Percentiles rank a stretch among this genome's conserved stretches.
Evolutionary conservation across 2,888 invertebrate species (phyloP).

Genomic region (Pediacus dermestoides): DNA sequence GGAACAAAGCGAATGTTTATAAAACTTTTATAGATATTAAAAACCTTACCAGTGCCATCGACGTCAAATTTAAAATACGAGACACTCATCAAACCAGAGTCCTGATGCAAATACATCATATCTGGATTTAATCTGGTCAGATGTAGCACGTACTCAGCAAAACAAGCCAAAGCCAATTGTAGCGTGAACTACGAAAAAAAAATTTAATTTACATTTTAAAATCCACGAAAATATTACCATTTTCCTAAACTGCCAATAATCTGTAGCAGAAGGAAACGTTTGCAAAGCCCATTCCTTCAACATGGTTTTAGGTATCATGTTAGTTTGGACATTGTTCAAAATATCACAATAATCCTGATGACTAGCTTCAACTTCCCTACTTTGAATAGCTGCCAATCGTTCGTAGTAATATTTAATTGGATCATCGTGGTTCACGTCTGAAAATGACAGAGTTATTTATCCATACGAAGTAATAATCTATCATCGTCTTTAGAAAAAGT

Average conservation of each 20-base stretch:
- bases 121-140: conserved; percentile 91
- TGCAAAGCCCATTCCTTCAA: conserved; percentile 88
- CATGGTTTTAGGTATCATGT: conserved; percentile 82
- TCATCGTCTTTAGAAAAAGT: no score
- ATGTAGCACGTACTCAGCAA: conserved; percentile 92
- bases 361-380: conserved; percentile 83
- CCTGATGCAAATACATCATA: conserved; percentile 97
- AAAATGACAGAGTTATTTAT: no score
- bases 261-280: conserved; percentile 87
- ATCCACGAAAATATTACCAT: conserved; percentile 72
- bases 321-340: conserved; percentile 81
- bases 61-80: conserved; percentile 96
- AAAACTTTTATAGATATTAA: conserved; percentile 5
- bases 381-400: conserved; percentile 83
- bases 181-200: conserved; percentile 65
- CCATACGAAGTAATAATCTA: no score
- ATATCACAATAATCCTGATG: conserved; percentile 88
- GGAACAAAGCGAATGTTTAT: conserved; percentile 19
- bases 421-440: conserved; percentile 78
- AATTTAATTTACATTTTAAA: no score
- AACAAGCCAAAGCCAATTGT: conserved; percentile 81
- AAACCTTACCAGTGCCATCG: conserved; percentile 69
- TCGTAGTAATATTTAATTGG: conserved; percentile 92
- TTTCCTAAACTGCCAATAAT: conserved; percentile 98
- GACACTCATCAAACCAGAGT: conserved; percentile 91